Conservation (phyloP, 1,140 invertebrate genomes). For the Thaumatotibia leucotreta region DNA sequence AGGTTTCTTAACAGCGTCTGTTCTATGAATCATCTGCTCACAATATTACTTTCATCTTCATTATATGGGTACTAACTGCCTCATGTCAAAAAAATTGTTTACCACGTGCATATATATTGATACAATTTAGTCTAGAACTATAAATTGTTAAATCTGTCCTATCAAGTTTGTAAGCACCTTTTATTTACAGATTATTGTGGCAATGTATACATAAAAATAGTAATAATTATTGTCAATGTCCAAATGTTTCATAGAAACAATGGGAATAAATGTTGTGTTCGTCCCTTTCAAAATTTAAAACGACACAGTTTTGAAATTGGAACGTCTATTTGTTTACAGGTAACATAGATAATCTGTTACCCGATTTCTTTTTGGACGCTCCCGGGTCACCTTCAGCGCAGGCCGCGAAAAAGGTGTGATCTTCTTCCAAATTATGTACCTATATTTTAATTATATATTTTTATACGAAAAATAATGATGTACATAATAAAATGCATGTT, state of each 20-base stretch:
- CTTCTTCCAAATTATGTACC: background rate
- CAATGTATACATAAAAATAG: too few relatives aligned
- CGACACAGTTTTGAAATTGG: conserved; percentile 13
- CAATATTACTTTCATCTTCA: background rate
- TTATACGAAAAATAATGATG: too few relatives aligned
- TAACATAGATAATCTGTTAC: conserved; percentile 83
- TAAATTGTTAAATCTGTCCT: too few relatives aligned
- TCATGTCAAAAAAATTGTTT: too few relatives aligned
- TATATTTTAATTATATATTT: too few relatives aligned
- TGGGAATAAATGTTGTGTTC: conserved; percentile 16
- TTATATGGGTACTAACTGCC: background rate
- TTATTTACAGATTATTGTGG: too few relatives aligned
- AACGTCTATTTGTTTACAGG: conserved; percentile 68
- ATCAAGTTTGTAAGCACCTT: too few relatives aligned
- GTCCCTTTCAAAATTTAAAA: conserved; percentile 20
- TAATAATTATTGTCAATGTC: too few relatives aligned
- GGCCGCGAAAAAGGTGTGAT: conserved; percentile 43
- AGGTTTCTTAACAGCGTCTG: background rate
- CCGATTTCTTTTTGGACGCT: conserved; percentile 93
- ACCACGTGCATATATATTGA: too few relatives aligned
- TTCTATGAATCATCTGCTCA: background rate
- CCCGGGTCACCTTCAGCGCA: conserved; percentile 30
- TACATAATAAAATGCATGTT: background rate
- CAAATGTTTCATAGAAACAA: background rate
- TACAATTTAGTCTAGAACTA: too few relatives aligned